A percentile compares a stretch with the other conserved stretches of the same genome.
These are phyloP conservation scores for Rapana venosa DNA, from an alignment of 2,888 invertebrate genomes.

Conservation along the genomic window DNA sequence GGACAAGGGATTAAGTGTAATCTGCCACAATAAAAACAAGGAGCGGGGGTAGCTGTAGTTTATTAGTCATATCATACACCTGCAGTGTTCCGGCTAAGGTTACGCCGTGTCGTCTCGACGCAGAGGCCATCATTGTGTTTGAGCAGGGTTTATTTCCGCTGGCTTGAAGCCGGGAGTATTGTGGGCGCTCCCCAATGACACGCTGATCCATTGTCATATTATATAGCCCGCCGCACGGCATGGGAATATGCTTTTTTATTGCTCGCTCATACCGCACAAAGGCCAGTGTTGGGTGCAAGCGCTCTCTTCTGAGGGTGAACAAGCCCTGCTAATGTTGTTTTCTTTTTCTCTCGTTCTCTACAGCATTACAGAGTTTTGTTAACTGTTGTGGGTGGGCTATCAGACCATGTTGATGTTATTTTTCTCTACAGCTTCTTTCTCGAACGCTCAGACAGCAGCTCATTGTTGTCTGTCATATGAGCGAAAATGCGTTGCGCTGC, in stretches of 20 bases:
- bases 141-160: conserved; percentile 4
- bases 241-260: conserved; percentile 31
- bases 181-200: not conserved
- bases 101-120: not conserved
- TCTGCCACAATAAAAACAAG: conserved; percentile 14
- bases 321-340: not conserved
- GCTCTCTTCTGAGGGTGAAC: not conserved
- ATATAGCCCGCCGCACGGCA: conserved; percentile 7
- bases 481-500: too few relatives aligned
- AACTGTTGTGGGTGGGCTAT: too few relatives aligned
- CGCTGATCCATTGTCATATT: conserved; percentile 25
- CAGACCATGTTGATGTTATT: too few relatives aligned
- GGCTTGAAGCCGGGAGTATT: not conserved
- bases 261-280: not conserved
- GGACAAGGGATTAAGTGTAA: conserved; percentile 13
- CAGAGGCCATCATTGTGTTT: not conserved
- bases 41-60: not conserved
- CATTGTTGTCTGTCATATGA: too few relatives aligned
- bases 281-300: not conserved
- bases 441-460: too few relatives aligned
- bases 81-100: conserved; percentile 8
- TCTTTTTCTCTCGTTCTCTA: not conserved
- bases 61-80: conserved; percentile 41
- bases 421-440: too few relatives aligned
- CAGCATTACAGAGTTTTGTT: too few relatives aligned